Evolutionary conservation across 1,140 invertebrate species (phyloP), one percentile per base, ranked within the genome.

Genomic region (Sweltsa coloradensis): DNA sequence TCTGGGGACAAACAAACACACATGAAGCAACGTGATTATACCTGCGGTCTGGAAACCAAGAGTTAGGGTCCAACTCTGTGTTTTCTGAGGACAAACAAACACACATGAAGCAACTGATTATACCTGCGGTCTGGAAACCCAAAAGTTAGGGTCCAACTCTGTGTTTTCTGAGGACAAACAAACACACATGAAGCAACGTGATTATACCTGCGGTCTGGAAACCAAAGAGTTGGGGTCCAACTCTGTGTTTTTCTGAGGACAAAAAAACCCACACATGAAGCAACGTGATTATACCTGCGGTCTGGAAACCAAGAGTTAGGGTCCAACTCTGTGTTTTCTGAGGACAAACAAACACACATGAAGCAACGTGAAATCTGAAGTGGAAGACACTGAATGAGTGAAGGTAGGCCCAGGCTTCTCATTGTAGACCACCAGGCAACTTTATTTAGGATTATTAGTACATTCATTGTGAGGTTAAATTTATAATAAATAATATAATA

Each of bases 11-110:
- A n/a, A n/a, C n/a, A n/a, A n/a, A n/a, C n/a, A n/a, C n/a, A n/a
- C n/a, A n/a, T n/a, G n/a, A n/a, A 53, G 83, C 74, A 39, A 83
- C 76, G 65, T 98, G 94, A 57, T 89, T 89, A 68, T 93, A 97
- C 50, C 91, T 73, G 26, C 85, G 82, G 63, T 96, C 92, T 1
- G 89, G 83, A 53, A 84, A 74, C 65, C 91, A 89, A 50, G 74
- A 78, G 25, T 79, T 77, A 51, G 88, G 82, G 61, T 93, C 88
- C 39, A 89, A 69, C 47, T 84, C 78, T 7, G 81, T 76, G 60
- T 85, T 79, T 51, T 78, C 71, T 80, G 62, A n/a, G n/a, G n/a
- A n/a, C n/a, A n/a, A n/a, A n/a, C n/a, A n/a, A n/a, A n/a, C n/a
- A n/a, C n/a, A n/a, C n/a, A n/a, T n/a, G n/a, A n/a, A 53, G 83